Base-by-base conservation (phyloP, 1,140 invertebrate genomes). In the Hycleus phaleratus region DNA sequence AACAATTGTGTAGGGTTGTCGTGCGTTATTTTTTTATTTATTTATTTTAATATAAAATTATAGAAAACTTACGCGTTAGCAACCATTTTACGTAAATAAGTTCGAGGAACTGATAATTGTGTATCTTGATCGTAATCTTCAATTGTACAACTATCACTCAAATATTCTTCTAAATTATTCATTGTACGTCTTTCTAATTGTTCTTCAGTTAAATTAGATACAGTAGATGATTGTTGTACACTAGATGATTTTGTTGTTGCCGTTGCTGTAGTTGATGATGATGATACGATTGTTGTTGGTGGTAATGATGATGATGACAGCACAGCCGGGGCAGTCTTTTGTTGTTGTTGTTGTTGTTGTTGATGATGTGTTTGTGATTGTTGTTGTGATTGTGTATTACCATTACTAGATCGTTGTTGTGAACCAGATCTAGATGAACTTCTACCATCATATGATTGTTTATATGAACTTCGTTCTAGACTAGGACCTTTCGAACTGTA, bases 401-500 rank as follows among this genome's bases (percentile, higher is more conserved):
- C 72, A 53, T 76, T 74, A 18, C 73, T 68, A 3, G 74, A 75
- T 25, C 74, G 65, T 59, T 82, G 79, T 52, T 82, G 79, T 46
- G 79, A 82, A 48, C 81, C 78, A 38, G 80, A 81, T 50, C 81
- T 73, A 42, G 32, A 32, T 4, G 81, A 79, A n/a, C 72, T 73
- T 39, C 77, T 73, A 46, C 74, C 74, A 73, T 79, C 75, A 49
- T 65, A 65, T 8, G 45, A 44, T 5, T 26, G 45, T 42, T 63
- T 60, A 47, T 71, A 73, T 46, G 69, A 69, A 58, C 72, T 69
- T 3, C 77, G 64, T 59, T 79, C 77, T 59, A 77, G 69, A 18
- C 77, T 78, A 6, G 64, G 56, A 3, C 75, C 73, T 55, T 79
- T 79, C 6, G 70, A 69, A 62, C 67, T 72, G 43, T 77, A 79